phyloP scores from a whole-genome alignment of 2,888 invertebrate species.

The Arenicola marina region DNA sequence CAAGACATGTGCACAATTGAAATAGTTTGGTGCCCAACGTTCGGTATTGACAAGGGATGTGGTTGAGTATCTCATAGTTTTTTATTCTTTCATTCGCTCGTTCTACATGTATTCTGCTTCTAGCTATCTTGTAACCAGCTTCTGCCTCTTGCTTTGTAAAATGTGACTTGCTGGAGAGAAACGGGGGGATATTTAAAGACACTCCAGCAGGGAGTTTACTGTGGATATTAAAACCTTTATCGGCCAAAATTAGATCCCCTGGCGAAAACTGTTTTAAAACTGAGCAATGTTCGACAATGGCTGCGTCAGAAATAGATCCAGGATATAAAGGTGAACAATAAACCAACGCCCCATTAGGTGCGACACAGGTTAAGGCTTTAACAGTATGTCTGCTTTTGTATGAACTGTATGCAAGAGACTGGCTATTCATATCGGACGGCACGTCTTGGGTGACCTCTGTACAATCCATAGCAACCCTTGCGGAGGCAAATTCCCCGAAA shows the following conservation, averaged over 20 bases:
- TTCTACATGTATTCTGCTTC: constrained; percentile 11
- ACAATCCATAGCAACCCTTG: neutral
- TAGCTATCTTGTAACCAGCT: neutral
- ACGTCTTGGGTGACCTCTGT: neutral
- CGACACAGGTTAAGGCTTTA: neutral
- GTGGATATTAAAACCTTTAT: constrained; percentile 7
- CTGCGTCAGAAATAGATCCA: neutral
- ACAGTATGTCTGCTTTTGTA: constrained; percentile 1
- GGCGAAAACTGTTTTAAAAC: neutral
- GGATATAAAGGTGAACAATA: neutral
- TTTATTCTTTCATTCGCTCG: no score
- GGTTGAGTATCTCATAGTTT: constrained; percentile 1
- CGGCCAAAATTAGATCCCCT: constrained; percentile 9
- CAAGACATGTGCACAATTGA: constrained; percentile 1
- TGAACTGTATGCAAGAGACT: neutral
- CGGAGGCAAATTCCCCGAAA: neutral
- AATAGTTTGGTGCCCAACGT: neutral
- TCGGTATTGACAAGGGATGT: constrained; percentile 3
- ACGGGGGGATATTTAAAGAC: constrained; percentile 2
- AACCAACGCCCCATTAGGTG: neutral
- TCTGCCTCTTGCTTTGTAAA: constrained; percentile 6
- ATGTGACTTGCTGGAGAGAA: constrained; percentile 1
- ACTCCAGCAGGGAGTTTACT: neutral
- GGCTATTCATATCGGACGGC: neutral
- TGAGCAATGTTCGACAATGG: constrained; percentile 7